A percentile compares a stretch with the other conserved stretches of the same genome.
Conservation (phyloP, 2,113 vertebrate species). For the Ellobius talpinus region DNA sequence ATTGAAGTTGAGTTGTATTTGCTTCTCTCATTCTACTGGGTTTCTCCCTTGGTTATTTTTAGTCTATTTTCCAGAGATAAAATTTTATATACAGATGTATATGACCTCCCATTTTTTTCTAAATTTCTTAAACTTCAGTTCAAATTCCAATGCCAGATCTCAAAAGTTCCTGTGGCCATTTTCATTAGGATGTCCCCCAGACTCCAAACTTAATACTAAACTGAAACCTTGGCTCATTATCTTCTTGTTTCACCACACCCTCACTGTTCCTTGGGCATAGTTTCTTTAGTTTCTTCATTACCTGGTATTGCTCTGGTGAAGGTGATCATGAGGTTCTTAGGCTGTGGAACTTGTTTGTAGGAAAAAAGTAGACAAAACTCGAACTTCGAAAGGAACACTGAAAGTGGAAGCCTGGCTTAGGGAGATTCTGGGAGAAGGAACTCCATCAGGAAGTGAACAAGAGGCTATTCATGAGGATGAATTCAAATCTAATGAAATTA, state of each 20-base stretch:
- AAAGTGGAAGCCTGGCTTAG: not conserved
- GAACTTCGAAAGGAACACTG: not conserved
- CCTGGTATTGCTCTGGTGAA: not conserved
- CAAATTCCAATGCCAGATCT: not conserved
- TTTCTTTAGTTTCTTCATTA: conserved; percentile 35
- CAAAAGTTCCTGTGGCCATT: not conserved
- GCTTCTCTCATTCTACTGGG: not conserved
- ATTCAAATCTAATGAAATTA: not conserved
- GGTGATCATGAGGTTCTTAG: not conserved
- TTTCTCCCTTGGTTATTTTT: conserved; percentile 44
- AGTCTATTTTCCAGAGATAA: not conserved
- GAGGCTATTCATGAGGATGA: not conserved
- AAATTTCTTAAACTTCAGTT: not conserved
- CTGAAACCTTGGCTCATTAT: not conserved
- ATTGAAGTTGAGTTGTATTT: not conserved
- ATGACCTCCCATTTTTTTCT: not conserved
- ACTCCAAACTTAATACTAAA: not conserved
- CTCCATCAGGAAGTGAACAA: no score
- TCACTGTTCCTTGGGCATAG: not conserved
- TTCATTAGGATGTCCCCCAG: conserved; percentile 7
- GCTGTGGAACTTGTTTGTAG: not conserved
- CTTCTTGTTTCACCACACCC: not conserved
- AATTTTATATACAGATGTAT: not conserved
- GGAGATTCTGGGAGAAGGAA: not conserved
- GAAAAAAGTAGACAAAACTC: not conserved